Evolutionary conservation across 2,888 invertebrate genomes (phyloP).

Genomic region (Cordilura impudica): DNA sequence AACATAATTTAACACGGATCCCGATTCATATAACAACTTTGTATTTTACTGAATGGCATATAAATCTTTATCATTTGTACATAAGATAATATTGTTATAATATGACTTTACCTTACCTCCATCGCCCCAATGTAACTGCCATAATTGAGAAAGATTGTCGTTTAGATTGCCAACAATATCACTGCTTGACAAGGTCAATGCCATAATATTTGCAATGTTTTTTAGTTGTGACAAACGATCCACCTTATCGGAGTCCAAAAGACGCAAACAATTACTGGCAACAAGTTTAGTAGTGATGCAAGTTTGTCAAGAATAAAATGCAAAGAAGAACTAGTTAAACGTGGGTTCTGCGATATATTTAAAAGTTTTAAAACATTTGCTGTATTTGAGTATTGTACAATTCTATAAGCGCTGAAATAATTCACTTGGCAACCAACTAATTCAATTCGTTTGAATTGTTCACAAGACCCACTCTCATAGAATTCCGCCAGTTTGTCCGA

Average conservation of each 20-base stretch:
- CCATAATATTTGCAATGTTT: slow-evolving; percentile 70
- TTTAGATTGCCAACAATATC: slow-evolving; percentile 52
- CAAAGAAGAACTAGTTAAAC: slow-evolving; percentile 81
- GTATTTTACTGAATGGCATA: slow-evolving; percentile 28
- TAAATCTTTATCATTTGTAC: slow-evolving; percentile 71
- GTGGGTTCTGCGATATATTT: slow-evolving; percentile 79
- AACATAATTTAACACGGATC: too few relatives aligned
- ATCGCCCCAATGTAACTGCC: slow-evolving; percentile 72
- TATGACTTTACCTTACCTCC: slow-evolving; percentile 67
- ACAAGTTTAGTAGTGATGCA: slow-evolving; percentile 69
- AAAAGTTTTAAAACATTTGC: slow-evolving; percentile 71
- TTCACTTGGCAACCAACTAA: slow-evolving; percentile 81
- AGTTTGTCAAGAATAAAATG: slow-evolving; percentile 80
- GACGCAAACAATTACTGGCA: slow-evolving; percentile 69
- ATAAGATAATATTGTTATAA: slow-evolving; percentile 67
- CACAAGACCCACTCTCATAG: slow-evolving; percentile 80
- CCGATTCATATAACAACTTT: too few relatives aligned
- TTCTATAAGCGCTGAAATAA: slow-evolving; percentile 81
- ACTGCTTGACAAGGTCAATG: slow-evolving; percentile 66
- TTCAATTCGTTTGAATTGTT: slow-evolving; percentile 79
- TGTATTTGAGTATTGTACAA: slow-evolving; percentile 69
- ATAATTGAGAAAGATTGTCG: slow-evolving; percentile 68
- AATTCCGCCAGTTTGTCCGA: slow-evolving; percentile 78
- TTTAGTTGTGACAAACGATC: slow-evolving; percentile 66
- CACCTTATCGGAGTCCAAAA: slow-evolving; percentile 68